Evolutionary conservation across 1,140 invertebrate genomes (phyloP).

Genomic region (Drosophila kurseongensis): DNA sequence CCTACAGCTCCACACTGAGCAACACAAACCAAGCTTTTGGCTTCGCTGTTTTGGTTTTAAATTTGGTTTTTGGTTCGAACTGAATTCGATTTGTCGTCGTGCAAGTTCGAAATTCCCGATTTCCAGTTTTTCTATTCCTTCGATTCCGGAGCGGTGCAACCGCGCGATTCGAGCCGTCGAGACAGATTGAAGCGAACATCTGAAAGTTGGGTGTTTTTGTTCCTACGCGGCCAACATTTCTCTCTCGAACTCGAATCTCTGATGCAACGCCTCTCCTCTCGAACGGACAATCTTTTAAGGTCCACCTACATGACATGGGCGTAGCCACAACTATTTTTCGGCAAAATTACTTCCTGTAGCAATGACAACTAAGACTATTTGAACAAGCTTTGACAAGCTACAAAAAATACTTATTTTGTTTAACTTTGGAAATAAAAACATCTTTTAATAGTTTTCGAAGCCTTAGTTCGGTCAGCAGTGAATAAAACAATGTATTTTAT

Average conservation of each 20-base stretch:
- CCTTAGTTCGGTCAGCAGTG: too few species aligned
- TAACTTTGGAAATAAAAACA: too few species aligned
- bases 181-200: slow-evolving; percentile 1
- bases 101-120: slow-evolving; percentile 4
- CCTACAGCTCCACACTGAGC: slow-evolving; percentile 22
- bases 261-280: slow-evolving; percentile 5
- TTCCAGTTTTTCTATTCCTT: not conserved
- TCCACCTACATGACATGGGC: not conserved
- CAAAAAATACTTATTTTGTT: too few species aligned
- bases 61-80: slow-evolving; percentile 16
- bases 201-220: not conserved
- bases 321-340: not conserved
- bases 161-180: slow-evolving; percentile 3
- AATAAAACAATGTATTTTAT: too few species aligned
- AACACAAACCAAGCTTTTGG: slow-evolving; percentile 27
- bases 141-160: not conserved
- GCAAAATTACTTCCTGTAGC: too few species aligned
- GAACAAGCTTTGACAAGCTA: too few species aligned
- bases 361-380: too few species aligned
- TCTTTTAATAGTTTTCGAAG: too few species aligned
- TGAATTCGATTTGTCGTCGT: not conserved
- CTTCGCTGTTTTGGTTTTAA: slow-evolving; percentile 21
- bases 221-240: not conserved
- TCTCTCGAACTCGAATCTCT: not conserved
- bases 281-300: not conserved